Conservation (phyloP, 2,113 vertebrate genomes). For the Gobiocypris rarus region DNA sequence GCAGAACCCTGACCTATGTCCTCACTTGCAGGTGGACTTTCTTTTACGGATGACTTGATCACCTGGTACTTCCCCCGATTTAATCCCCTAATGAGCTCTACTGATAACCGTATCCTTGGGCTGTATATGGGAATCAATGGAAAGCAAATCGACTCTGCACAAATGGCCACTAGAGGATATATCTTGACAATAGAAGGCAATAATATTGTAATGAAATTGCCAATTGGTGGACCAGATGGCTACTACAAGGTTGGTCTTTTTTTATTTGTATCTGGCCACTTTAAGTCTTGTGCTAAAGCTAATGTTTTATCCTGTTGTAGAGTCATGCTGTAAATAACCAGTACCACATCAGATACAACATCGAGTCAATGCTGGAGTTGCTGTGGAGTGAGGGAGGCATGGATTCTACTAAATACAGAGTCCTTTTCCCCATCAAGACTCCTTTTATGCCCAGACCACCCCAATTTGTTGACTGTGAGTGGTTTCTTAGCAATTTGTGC, state of each 20-base stretch:
- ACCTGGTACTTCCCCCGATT: slow-evolving; percentile 81
- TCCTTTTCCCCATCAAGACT: slow-evolving; percentile 70
- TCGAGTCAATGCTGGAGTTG: slow-evolving; percentile 76
- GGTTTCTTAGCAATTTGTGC: not conserved
- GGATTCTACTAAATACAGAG: slow-evolving; percentile 73
- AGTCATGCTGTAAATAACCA: slow-evolving; percentile 60
- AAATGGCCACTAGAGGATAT: slow-evolving; percentile 71
- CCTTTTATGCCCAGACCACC: slow-evolving; percentile 51
- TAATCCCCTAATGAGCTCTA: slow-evolving; percentile 64
- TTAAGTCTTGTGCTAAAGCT: not conserved
- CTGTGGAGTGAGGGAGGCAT: slow-evolving; percentile 68
- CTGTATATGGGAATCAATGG: slow-evolving; percentile 78
- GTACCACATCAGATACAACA: slow-evolving; percentile 64
- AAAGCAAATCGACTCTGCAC: slow-evolving; percentile 62
- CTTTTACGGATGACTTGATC: slow-evolving; percentile 67
- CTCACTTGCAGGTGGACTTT: slow-evolving; percentile 71
- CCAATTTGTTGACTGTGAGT: slow-evolving; percentile 69
- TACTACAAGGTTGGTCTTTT: slow-evolving; percentile 78
- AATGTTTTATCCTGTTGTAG: slow-evolving; percentile 51
- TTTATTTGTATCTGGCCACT: too few species aligned
- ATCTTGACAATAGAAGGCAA: slow-evolving; percentile 61
- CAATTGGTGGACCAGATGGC: slow-evolving; percentile 80
- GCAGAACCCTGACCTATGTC: not conserved
- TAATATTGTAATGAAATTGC: slow-evolving; percentile 71
- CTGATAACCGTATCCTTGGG: slow-evolving; percentile 62